These are phyloP conservation scores for Lamprotornis superbus DNA, from an alignment of 2,113 vertebrate species.

Conservation along the genomic window DNA sequence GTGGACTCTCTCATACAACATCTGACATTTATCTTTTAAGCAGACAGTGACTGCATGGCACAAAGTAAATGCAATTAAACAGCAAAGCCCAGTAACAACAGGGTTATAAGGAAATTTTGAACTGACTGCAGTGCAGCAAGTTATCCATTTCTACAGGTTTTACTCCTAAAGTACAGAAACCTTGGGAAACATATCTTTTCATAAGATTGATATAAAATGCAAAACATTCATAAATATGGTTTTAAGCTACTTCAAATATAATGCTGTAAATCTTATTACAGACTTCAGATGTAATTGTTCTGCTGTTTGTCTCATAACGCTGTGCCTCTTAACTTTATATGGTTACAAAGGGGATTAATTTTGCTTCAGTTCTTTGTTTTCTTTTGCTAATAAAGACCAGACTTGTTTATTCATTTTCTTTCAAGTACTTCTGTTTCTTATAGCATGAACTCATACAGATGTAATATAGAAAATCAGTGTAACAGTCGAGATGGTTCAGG, in stretches of 20 bases:
- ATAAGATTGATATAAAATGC: constrained; percentile 28
- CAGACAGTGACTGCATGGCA: constrained; percentile 2
- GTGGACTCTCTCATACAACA: not conserved
- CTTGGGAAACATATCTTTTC: not conserved
- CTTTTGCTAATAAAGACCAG: constrained; percentile 64
- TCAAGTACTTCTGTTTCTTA: constrained; percentile 65
- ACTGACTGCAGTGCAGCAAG: not conserved
- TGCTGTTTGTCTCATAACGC: constrained; percentile 58
- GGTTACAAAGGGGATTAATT: constrained; percentile 72
- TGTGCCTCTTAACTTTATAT: constrained; percentile 62
- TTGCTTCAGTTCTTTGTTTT: constrained; percentile 70
- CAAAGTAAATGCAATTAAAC: constrained; percentile 7
- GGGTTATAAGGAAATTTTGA: not conserved
- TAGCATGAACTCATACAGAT: constrained; percentile 34
- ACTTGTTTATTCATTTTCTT: constrained; percentile 69
- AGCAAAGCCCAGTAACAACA: not conserved
- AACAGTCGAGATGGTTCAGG: constrained; percentile 21
- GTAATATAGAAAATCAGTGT: constrained; percentile 1
- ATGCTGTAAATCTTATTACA: constrained; percentile 52
- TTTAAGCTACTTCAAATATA: constrained; percentile 43
- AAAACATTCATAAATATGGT: constrained; percentile 45
- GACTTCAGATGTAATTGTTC: constrained; percentile 59
- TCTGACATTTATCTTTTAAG: constrained; percentile 24
- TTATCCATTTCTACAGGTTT: not conserved
- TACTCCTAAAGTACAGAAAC: not conserved